These are phyloP conservation scores for Agrenia bidenticulata DNA, from an alignment of 2,888 invertebrate species.

Conservation along the genomic window DNA sequence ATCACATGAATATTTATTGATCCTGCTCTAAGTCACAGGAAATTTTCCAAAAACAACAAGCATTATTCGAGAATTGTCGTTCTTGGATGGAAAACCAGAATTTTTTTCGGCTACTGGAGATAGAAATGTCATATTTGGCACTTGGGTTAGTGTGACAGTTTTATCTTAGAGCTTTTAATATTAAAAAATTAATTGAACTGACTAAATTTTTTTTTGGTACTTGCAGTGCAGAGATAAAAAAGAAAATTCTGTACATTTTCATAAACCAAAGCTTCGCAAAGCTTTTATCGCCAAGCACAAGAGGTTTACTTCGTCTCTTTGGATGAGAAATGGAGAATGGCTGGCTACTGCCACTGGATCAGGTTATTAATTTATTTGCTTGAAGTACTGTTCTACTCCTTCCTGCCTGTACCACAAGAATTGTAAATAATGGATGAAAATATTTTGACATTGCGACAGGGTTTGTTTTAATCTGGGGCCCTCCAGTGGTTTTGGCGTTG, in stretches of 20 bases:
- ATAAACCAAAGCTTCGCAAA: constrained; percentile 36
- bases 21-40: constrained; percentile 31
- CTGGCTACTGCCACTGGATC: constrained; percentile 45
- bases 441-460: background rate
- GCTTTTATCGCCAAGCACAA: constrained; percentile 36
- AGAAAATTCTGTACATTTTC: constrained; percentile 1
- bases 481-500: constrained; percentile 36
- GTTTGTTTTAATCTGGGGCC: constrained; percentile 41
- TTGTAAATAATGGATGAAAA: too few species aligned
- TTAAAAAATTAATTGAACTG: background rate
- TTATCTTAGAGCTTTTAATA: background rate
- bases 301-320: constrained; percentile 40
- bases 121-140: constrained; percentile 40
- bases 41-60: constrained; percentile 8
- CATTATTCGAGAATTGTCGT: constrained; percentile 31
- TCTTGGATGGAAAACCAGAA: constrained; percentile 30
- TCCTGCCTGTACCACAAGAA: too few species aligned
- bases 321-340: constrained; percentile 43
- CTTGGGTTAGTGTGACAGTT: constrained; percentile 41
- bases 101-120: constrained; percentile 49
- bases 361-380: constrained; percentile 22
- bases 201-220: too few species aligned
- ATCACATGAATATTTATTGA: too few species aligned
- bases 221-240: too few species aligned
- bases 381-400: too few species aligned